Base-by-base conservation (phyloP, 2,113 vertebrate genomes). In the Rhabdornis inornatus region DNA sequence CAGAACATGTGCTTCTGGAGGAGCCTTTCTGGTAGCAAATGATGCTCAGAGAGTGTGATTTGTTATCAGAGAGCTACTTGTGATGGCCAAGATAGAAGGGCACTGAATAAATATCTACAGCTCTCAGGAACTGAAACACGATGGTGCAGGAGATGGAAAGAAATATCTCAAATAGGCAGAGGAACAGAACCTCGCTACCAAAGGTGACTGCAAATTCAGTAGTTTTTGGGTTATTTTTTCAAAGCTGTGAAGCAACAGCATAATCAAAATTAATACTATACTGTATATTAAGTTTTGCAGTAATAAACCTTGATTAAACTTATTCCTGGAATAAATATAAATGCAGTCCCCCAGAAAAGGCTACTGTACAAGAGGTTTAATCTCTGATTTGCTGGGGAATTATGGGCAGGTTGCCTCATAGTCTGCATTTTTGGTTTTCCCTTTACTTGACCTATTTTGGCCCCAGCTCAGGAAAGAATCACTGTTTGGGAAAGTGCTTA, bases 41-140 rank as follows among this genome's bases (percentile, higher is more conserved):
- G 97, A 93, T 53, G 45, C 80, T 91, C 87, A 82, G 18, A 75
- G 93, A 81, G 94, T 37, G 33, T 50, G 60, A 86, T 97, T 95
- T 96, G 81, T 96, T 97, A 97, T 94, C 91, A 88, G 83, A 93
- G 90, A 95, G 84, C 88, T 97, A 70, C 96, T 96, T 96, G 94
- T 7, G 94, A 96, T 91, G 81, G 70, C 72, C 82, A 33, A 84
- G 97, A 92, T 96, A 85, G 90, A 84, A 96, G 86, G 88, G 64
- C 86, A 60, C 82, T 47, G 89, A 89, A 90, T 96, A 97, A 92
- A 60, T 97, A 96, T 91, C 95, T 97, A 8, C 56, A 82, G 84
- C 90, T 95, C 92, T 94, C 90, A 95, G 93, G 77, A 96, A 95
- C 77, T 85, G 69, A 89, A 83, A 86, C 86, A 57, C 6, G 72